These are phyloP conservation scores for Lamellibrachia satsuma DNA, from an alignment of 2,888 invertebrate genomes.

Conservation along the genomic window DNA sequence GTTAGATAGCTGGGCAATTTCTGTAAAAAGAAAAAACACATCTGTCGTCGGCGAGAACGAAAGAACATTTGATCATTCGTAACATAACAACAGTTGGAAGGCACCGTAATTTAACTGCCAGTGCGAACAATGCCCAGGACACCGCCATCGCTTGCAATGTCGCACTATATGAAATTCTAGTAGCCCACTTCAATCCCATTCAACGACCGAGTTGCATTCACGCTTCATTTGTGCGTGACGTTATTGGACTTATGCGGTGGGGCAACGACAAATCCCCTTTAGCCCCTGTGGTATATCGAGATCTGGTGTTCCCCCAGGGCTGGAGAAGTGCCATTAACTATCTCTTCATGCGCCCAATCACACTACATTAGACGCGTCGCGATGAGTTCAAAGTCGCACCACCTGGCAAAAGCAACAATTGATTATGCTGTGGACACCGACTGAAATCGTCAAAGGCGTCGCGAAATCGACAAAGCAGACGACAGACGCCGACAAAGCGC, in stretches of 20 bases:
- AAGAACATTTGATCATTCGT: constrained; percentile 17
- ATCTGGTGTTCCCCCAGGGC: background rate
- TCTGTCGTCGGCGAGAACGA: constrained; percentile 3
- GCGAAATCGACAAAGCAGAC: constrained; percentile 17
- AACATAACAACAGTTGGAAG: constrained; percentile 12
- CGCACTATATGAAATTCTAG: constrained; percentile 17
- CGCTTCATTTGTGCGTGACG: background rate
- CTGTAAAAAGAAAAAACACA: background rate
- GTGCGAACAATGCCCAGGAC: background rate
- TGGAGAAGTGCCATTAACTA: background rate
- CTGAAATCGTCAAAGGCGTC: background rate
- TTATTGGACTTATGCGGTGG: background rate
- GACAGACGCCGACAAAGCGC: background rate
- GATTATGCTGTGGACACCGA: constrained; percentile 1
- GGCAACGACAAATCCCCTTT: background rate
- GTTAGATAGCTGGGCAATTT: background rate
- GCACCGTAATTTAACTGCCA: constrained; percentile 13
- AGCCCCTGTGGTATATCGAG: background rate
- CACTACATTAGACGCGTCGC: background rate
- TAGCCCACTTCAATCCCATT: constrained; percentile 3
- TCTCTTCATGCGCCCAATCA: constrained; percentile 5
- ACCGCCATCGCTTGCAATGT: background rate
- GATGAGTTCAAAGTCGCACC: background rate
- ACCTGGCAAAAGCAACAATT: constrained; percentile 13
- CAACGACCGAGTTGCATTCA: background rate